Conservation (phyloP, 2,888 invertebrate species). For the Mycalesis mineus region DNA sequence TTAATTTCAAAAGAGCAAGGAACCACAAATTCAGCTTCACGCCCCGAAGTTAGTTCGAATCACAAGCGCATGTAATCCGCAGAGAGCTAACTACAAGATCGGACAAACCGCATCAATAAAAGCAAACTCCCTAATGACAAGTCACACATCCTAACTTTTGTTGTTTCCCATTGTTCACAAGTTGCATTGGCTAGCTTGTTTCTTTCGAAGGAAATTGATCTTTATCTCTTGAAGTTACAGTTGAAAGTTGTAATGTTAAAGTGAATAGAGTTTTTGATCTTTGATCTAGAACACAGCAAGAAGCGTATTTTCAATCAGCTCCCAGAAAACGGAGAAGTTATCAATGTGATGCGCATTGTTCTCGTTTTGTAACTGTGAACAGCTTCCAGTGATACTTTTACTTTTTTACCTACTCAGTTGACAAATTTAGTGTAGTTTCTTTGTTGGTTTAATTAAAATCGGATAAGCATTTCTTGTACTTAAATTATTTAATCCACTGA, state of each 20-base stretch:
- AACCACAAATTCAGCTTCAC: not conserved
- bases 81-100: constrained; percentile 21
- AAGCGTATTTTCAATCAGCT: too few species aligned
- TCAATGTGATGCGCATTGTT: too few species aligned
- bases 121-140: constrained; percentile 31
- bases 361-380: too few species aligned
- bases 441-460: too few species aligned
- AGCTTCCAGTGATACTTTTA: too few species aligned
- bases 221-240: not conserved
- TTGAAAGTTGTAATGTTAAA: not conserved
- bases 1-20: not conserved
- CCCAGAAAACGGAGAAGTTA: too few species aligned
- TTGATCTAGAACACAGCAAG: not conserved
- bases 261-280: not conserved
- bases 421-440: too few species aligned
- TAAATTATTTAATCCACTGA: too few species aligned
- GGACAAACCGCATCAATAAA: constrained; percentile 27
- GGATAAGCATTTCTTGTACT: too few species aligned
- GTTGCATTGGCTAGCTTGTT: constrained; percentile 5
- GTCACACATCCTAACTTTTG: constrained; percentile 30
- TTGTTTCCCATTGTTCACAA: constrained; percentile 26
- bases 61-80: constrained; percentile 14
- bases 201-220: constrained; percentile 2
- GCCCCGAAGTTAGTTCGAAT: constrained; percentile 5
- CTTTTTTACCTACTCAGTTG: too few species aligned